Base-by-base conservation (phyloP, 1,140 invertebrate species). In the Diabrotica virgifera region DNA sequence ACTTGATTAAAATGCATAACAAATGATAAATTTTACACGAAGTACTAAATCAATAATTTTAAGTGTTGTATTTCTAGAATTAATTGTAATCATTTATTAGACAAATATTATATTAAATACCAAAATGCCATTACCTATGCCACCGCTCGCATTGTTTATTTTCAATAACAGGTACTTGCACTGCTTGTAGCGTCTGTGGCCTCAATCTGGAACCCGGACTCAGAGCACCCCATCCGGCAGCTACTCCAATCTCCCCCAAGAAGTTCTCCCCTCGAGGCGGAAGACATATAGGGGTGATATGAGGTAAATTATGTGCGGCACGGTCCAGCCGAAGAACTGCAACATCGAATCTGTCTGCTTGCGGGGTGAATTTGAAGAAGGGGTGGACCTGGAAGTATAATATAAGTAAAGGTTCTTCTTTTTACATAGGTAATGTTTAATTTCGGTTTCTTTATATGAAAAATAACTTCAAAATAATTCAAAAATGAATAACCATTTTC, bases 331-430 rank as follows among this genome's bases (percentile, higher is more conserved):
- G 87, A 63, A 97, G 81, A 5, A 97, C 94, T 14, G 95, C 95
- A 1, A 97, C 93, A 77, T 97, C 95, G 74, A 93, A 96, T 52
- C 94, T 82, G 73, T 91, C 89, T 0, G 90, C 90, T 78, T 95
- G 93, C 0, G 95, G 95, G 0, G 95, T 97, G 74, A 97, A 97
- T 78, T 96, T 95, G 81, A 97, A 97, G 73, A 94, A 92, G 0
- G 95, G 95, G 81, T 97, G 95, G 3, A 96, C 92, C 79, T 92
- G 83, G 55, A 76, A 73, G 10, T 6, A 50, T 40, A 3, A 24
- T 4, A n/a, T 24, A 24, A 4, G 24, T 24, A 24, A 24, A 24
- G 24, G 24, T 24, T 24, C 24, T 24, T 24, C 24, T 24, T 24
- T 24, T 24, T 24, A 24, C 24, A 24, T 24, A 24, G 24, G 4